Conservation (phyloP, 2,113 vertebrate species). For the Cygnus buccinator region DNA sequence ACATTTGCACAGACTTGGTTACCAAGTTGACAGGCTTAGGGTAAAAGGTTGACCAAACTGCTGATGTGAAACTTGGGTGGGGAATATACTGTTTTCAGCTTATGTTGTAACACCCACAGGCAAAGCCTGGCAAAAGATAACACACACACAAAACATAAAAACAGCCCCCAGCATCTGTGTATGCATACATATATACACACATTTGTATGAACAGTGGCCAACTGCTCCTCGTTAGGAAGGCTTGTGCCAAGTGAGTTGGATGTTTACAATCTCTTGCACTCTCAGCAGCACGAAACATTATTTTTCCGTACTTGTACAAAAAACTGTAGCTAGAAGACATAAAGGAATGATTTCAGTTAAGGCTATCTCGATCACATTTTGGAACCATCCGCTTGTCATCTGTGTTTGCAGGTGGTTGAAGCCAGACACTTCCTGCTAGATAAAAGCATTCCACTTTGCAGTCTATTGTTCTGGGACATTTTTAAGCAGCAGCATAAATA, state of each 20-base stretch:
- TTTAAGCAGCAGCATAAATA: neutral
- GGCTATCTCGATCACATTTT: neutral
- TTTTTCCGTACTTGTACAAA: neutral
- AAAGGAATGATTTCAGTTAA: conserved; percentile 10
- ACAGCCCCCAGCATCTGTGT: neutral
- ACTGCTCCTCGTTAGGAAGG: neutral
- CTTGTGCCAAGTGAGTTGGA: neutral
- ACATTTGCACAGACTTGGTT: neutral
- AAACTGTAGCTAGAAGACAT: neutral
- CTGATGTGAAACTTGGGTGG: neutral
- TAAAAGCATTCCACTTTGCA: neutral
- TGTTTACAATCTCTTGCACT: neutral
- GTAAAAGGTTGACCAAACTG: neutral
- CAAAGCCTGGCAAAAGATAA: neutral
- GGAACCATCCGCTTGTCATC: neutral
- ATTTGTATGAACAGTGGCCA: neutral
- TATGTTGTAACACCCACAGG: neutral
- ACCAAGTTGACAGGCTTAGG: neutral
- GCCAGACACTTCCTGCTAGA: conserved; percentile 6
- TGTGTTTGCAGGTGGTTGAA: conserved; percentile 34
- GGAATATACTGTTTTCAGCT: neutral
- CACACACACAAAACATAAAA: neutral
- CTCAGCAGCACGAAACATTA: neutral
- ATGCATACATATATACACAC: accelerated
- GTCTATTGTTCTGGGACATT: neutral